Base-by-base conservation (phyloP, 2,888 invertebrate genomes). In the Caenorhabditis plicata region DNA sequence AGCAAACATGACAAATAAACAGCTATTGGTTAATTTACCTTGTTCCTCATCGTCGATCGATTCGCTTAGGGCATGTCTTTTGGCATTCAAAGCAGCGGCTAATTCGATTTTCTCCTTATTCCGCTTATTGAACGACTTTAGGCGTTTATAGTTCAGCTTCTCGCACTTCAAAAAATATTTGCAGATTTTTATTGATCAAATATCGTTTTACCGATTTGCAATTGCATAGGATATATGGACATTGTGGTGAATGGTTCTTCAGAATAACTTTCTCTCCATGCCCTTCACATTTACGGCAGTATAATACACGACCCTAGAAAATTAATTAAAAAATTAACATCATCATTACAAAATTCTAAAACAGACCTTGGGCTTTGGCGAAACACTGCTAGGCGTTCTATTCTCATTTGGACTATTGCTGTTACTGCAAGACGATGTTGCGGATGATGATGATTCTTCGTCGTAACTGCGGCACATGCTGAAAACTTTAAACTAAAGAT, bases 261-360 rank as follows among this genome's bases (percentile, higher is more conserved):
- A 75, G 56, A 15, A 69, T 63, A 23, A 65, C 65, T 40, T 69
- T 64, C 31, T 61, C 55, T 3, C 74, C 74, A 43, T 75, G 75
- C 31, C 73, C 73, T 36, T 73, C 73, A 39, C 75, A 75, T 45
- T 75, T 75, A 47, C 75, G 54, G 43, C 75, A 75, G 52, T 68
- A 68, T 26, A 68, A 47, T 1, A 68, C 42, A 2, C 68, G 50
- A 15, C 68, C 68, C 20, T 61, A n/a, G n/a, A n/a, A n/a, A n/a
- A n/a, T n/a, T n/a, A n/a, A n/a, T n/a, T n/a, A n/a, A n/a, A n/a
- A 13, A 9, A 31, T 11, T 13, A 31, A 31, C n/a, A n/a, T n/a
- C n/a, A n/a, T n/a, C n/a, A n/a, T n/a, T n/a, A n/a, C n/a, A n/a
- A n/a, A n/a, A n/a, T n/a, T n/a, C n/a, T n/a, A n/a, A n/a, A n/a